Evolutionary conservation across 2,797 vertebrate species (phyloP).

Genomic region (Macrochelys suwanniensis): DNA sequence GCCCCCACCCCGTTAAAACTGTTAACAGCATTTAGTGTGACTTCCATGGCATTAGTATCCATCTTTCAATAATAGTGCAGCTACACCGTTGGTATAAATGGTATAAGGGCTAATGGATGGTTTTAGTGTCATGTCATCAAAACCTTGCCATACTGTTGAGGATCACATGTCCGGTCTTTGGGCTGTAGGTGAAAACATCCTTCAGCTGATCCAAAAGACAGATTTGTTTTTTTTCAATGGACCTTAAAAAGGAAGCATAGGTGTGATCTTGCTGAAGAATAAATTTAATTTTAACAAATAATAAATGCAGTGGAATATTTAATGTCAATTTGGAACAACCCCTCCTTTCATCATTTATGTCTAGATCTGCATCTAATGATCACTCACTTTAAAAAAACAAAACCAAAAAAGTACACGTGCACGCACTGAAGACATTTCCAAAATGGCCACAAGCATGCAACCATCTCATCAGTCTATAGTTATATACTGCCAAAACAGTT

Average conservation of each 20-base stretch:
- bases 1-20: neutral
- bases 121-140: neutral
- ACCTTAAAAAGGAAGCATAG: neutral
- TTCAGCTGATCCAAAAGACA: neutral
- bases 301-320: neutral
- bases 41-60: neutral
- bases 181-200: neutral
- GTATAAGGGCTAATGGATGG: neutral
- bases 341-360: neutral
- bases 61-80: neutral
- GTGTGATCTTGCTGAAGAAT: neutral
- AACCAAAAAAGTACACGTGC: too few species aligned
- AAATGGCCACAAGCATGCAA: neutral
- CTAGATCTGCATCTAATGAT: neutral
- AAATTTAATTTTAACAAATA: neutral
- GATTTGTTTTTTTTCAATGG: accelerated
- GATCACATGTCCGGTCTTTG: neutral
- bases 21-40: neutral
- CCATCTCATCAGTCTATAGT: neutral
- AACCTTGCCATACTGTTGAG: neutral
- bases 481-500: neutral
- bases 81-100: neutral
- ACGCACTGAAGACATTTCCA: neutral
- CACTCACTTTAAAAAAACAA: neutral
- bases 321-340: neutral